Evolutionary conservation across 2,113 vertebrate species (phyloP).

Genomic region (Dunckerocampus dactyliophorus): DNA sequence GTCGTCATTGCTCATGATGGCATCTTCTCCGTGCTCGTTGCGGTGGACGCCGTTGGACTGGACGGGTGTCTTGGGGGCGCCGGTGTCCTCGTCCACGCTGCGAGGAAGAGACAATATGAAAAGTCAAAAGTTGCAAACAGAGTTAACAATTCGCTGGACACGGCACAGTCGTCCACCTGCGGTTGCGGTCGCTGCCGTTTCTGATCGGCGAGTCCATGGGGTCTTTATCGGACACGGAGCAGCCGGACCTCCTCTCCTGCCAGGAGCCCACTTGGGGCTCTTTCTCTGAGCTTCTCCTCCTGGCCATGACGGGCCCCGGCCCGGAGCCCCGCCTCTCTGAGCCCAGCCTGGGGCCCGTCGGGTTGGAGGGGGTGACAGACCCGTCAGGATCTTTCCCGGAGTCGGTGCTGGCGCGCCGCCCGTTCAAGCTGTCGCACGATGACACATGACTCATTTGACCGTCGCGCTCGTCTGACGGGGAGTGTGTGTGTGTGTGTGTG

Average conservation of each 20-base stretch:
- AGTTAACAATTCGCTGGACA: too few relatives aligned
- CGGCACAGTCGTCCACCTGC: not conserved
- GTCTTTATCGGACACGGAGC: conserved; percentile 62
- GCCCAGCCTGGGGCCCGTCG: not conserved
- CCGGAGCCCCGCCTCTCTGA: conserved; percentile 43
- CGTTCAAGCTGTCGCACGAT: conserved; percentile 70
- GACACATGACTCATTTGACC: conserved; percentile 68
- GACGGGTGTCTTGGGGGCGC: conserved; percentile 7
- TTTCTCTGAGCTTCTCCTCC: conserved; percentile 55
- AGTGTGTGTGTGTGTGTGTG: too few relatives aligned
- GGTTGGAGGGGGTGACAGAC: conserved; percentile 8
- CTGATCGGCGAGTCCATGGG: conserved; percentile 14
- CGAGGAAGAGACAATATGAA: not conserved
- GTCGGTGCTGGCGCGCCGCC: conserved; percentile 60
- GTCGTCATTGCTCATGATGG: conserved; percentile 52
- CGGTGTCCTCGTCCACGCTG: conserved; percentile 43
- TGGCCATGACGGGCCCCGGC: conserved; percentile 36
- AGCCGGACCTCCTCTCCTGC: conserved; percentile 56
- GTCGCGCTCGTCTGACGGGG: conserved; percentile 56
- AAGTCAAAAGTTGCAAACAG: not conserved
- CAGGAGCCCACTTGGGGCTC: conserved; percentile 34
- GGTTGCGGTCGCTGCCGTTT: conserved; percentile 50
- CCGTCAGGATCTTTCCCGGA: conserved; percentile 49
- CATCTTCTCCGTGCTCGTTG: not conserved
- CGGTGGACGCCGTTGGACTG: conserved; percentile 53